A percentile compares a stretch with the other conserved stretches of the same genome.
Conservation (phyloP, 2,797 vertebrate species). For the Danionella dracula region DNA sequence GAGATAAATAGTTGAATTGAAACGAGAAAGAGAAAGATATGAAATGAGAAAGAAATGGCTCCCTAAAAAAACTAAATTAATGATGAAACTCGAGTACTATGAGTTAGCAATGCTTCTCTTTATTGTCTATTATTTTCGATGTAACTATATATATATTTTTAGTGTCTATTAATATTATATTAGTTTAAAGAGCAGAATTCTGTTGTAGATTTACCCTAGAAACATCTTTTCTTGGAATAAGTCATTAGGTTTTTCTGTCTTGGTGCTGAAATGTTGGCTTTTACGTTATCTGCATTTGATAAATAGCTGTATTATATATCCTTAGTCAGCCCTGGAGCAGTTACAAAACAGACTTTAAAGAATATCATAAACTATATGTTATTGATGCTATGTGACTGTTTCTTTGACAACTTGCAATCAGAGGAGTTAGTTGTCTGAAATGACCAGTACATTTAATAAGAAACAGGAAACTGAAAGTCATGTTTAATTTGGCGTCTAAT, state of each 20-base stretch:
- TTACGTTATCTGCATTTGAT: neutral
- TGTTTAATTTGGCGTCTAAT: neutral
- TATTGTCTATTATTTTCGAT: too few relatives aligned
- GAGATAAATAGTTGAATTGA: too few relatives aligned
- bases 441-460: neutral
- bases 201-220: constrained; percentile 16
- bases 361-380: too few relatives aligned
- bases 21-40: too few relatives aligned
- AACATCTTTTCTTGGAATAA: constrained; percentile 22
- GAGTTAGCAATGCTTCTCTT: too few relatives aligned
- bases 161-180: constrained; percentile 60
- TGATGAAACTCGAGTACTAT: too few relatives aligned
- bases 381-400: neutral
- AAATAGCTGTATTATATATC: constrained; percentile 11
- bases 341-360: constrained; percentile 9
- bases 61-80: too few relatives aligned
- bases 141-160: too few relatives aligned
- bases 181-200: constrained; percentile 52
- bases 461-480: neutral
- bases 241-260: constrained; percentile 14
- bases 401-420: neutral
- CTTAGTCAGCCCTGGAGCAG: constrained; percentile 31
- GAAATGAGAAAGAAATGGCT: too few relatives aligned
- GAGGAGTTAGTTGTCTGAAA: neutral
- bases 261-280: neutral